Conservation (phyloP, 2,797 vertebrate species). For the Ctenosaura bakeri region DNA sequence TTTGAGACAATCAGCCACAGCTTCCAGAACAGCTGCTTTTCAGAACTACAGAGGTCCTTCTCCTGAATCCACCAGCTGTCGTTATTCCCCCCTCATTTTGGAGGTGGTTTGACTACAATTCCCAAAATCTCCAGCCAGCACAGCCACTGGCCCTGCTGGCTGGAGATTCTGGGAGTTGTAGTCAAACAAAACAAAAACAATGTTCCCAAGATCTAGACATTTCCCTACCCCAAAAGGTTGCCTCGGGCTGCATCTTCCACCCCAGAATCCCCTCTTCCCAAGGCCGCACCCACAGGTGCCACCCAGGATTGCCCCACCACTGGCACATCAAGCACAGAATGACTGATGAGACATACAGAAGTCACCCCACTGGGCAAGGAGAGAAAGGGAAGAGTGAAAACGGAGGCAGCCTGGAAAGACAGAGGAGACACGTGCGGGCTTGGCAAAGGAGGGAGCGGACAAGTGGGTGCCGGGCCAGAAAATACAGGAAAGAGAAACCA, state of each 20-base stretch:
- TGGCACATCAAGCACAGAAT: neutral
- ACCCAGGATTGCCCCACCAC: neutral
- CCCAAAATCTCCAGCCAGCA: too few species aligned
- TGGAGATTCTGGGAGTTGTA: too few species aligned
- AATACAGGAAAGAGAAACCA: neutral
- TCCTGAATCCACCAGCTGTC: too few species aligned
- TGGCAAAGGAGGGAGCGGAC: neutral
- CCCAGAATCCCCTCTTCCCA: neutral
- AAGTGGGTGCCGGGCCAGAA: neutral
- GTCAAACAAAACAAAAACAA: too few species aligned
- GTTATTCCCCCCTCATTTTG: neutral
- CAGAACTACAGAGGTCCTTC: neutral
- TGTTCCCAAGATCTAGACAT: too few species aligned
- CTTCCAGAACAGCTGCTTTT: neutral
- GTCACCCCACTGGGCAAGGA: too few species aligned
- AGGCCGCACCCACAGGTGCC: neutral
- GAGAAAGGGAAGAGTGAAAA: too few species aligned
- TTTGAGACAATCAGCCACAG: neutral
- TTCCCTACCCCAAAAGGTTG: neutral
- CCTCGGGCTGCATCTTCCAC: neutral
- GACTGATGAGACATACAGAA: slow-evolving; percentile 23
- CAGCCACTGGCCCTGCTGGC: neutral
- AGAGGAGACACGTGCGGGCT: neutral
- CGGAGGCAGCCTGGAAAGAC: neutral
- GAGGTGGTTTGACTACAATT: too few species aligned